Base-by-base conservation (phyloP, 2,797 vertebrate genomes). In the Huso huso region DNA sequence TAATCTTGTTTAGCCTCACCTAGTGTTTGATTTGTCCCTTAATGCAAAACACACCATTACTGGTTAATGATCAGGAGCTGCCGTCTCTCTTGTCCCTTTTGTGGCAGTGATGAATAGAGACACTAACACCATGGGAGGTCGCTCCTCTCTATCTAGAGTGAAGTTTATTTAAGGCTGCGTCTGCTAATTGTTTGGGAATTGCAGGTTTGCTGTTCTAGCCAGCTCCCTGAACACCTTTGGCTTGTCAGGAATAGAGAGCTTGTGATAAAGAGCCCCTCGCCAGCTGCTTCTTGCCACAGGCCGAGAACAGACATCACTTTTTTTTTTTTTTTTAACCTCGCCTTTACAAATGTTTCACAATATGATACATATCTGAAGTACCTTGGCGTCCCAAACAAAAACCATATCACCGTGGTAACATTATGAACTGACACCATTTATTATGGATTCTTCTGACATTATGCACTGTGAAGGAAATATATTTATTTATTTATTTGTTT, bases 91-190 rank as follows among this genome's bases (percentile, higher is more conserved):
- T 58, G 37, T 65, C 65, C 64, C 64, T 67, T 53, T 66, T 60
- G 52, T 58, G 23, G 65, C 87, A 85, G 81, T 88, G 89, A 90
- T 87, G 83, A 83, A 88, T 89, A 81, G 80, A 83, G 78, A 78
- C 75, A 48, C 77, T 69, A 63, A 79, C 84, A 78, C 77, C 65
- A 74, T 81, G 84, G 82, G 81, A 84, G 83, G 81, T 66, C 78
- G 81, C 80, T 80, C 82, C 82, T 83, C 79, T 81, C 81, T 84
- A 79, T 78, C 79, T 80, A 79, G 84, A 90, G 88, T 88, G 90
- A 89, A 86, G 94, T 95, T 97, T 94, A 94, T 90, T 91, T 91
- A 93, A 88, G 88, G 88, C 77, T 81, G 48, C 70, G 74, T 76
- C 84, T 87, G 89, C 89, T 82, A 82, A 83, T 90, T 87, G 88